Evolutionary conservation across 2,113 vertebrate species (phyloP).

Genomic region (Dicrurus megarhynchus): DNA sequence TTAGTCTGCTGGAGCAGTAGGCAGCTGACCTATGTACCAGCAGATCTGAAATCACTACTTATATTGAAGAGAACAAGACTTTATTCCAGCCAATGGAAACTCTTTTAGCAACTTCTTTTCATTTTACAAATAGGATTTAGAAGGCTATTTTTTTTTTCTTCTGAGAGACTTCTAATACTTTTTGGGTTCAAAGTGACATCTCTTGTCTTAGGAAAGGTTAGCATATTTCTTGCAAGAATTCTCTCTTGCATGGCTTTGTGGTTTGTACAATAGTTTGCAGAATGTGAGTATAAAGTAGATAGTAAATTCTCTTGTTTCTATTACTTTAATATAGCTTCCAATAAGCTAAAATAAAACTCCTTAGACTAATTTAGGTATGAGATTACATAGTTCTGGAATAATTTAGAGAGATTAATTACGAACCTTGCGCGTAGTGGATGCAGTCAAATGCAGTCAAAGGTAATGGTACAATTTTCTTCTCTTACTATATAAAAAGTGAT

Average conservation of each 20-base stretch:
- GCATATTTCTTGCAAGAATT: background rate
- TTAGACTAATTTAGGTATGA: background rate
- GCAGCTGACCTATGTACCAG: background rate
- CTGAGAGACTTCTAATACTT: background rate
- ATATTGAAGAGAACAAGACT: background rate
- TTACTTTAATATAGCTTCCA: background rate
- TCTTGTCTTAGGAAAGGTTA: background rate
- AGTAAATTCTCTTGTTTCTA: background rate
- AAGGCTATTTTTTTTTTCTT: background rate
- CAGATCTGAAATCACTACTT: background rate
- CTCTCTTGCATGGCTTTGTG: background rate
- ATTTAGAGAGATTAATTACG: background rate
- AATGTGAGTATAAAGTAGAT: background rate
- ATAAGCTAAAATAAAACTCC: background rate
- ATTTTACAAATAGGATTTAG: slow-evolving; percentile 3
- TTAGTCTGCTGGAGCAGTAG: background rate
- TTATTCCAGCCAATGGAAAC: background rate
- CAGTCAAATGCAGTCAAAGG: background rate
- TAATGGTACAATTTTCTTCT: background rate
- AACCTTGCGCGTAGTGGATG: background rate
- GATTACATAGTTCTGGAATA: background rate
- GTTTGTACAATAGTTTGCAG: background rate
- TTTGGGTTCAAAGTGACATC: background rate
- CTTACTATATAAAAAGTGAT: background rate
- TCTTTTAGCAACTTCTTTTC: background rate